Base-by-base conservation (phyloP, 2,888 invertebrate genomes). In the Arge pagana region DNA sequence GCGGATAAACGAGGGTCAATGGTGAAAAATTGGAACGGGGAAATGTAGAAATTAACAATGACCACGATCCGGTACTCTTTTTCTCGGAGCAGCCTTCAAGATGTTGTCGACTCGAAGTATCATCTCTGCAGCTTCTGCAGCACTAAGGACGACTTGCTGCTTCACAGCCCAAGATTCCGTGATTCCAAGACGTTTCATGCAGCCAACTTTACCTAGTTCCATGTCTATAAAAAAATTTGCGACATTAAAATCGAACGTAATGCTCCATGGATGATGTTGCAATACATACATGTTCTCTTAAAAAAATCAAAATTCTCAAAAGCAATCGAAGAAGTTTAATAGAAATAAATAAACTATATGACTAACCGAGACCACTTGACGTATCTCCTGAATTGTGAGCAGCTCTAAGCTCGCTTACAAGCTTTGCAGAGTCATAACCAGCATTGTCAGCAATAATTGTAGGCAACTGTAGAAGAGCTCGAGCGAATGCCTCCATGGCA, bases 111-210 rank as follows among this genome's bases (percentile, higher is more conserved):
- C 99, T 50, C 99, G 87, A 15, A 99, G 82, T 66, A 99, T 98
- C 93, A 99, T 96, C 80, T 99, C 98, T 0, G 98, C 97, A 0
- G 98, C 98, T 78, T 99, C 99, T 0, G 94, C 80, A 0, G 97
- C 99, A 5, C 96, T 95, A 55, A 95, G 72, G 49, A 99, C 79
- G 41, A 99, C 96, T 78, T 98, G 97, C 24, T 93, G 84, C 78
- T 99, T 99, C 5, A 99, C 98, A 23, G 92, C 93, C 80, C 89
- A 96, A 0, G 98, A 96, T 80, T 99, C 99, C 0, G 96, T 95
- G 64, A 99, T 89, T 37, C 97, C 98, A 55, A 96, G 79, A 40
- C 83, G 82, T 65, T 87, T 86, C 90, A 99, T 96, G 79, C 96
- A 94, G 4, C 87, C 95, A 7, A 96, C 80, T 67, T 83, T 83